Evolutionary conservation across 2,888 invertebrate species (phyloP).

Genomic region (Achlya flavicornis): DNA sequence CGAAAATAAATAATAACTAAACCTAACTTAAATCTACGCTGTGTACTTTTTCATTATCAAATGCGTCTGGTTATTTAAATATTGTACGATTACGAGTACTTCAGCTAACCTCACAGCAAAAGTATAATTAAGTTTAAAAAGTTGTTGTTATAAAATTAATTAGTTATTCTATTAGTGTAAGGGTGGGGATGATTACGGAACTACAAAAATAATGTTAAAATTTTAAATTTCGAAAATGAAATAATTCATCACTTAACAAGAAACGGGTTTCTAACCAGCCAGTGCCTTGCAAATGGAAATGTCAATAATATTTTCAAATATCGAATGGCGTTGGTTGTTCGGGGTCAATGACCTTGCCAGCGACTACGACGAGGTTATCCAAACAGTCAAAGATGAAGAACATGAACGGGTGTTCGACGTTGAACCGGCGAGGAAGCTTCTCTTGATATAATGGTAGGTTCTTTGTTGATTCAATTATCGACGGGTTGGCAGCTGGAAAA

Average conservation of each 20-base stretch:
- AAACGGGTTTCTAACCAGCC: conserved; percentile 16
- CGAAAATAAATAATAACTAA: conserved; percentile 69
- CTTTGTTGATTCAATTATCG: conserved; percentile 53
- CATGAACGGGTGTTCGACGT: conserved; percentile 85
- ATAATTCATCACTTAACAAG: conserved; percentile 21
- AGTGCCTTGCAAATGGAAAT: neutral
- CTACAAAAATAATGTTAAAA: conserved; percentile 20
- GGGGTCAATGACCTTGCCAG: conserved; percentile 84
- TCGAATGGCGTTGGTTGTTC: conserved; percentile 59
- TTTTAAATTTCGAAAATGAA: conserved; percentile 18
- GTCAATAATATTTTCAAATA: conserved; percentile 34
- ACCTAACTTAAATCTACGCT: conserved; percentile 66
- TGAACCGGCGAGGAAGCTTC: conserved; percentile 64
- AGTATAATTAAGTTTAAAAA: conserved; percentile 23
- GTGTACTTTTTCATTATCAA: conserved; percentile 83
- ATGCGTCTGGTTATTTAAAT: conserved; percentile 75
- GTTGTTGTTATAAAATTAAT: conserved; percentile 14
- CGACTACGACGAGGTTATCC: conserved; percentile 84
- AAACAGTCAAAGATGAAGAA: conserved; percentile 85
- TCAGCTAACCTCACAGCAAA: conserved; percentile 45
- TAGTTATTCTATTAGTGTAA: conserved; percentile 30
- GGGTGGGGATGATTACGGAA: conserved; percentile 30
- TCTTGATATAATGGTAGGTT: conserved; percentile 56
- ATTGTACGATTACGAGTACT: conserved; percentile 21
- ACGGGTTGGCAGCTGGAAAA: conserved; percentile 48